Percentiles rank a stretch among this genome's conserved stretches.
These are phyloP conservation scores for Caenorhabditis panamensis DNA, from an alignment of 2,888 invertebrate species.

Conservation along the genomic window DNA sequence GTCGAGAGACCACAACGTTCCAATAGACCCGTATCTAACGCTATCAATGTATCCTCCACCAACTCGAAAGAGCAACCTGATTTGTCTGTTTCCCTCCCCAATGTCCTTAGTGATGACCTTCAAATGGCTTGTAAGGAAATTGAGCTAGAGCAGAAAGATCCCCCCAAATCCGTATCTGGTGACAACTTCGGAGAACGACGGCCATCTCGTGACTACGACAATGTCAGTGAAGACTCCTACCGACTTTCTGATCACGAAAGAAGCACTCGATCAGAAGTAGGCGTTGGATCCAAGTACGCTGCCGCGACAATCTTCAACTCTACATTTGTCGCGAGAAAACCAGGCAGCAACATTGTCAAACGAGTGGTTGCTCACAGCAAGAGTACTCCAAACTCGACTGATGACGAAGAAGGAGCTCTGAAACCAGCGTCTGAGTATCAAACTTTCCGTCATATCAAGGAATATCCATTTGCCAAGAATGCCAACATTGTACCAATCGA, in stretches of 20 bases:
- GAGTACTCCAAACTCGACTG: constrained; percentile 67
- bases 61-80: constrained; percentile 54
- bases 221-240: constrained; percentile 79
- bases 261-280: constrained; percentile 63
- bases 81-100: constrained; percentile 78
- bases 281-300: constrained; percentile 57
- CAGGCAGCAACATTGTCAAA: constrained; percentile 78
- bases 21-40: constrained; percentile 47
- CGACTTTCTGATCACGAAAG: constrained; percentile 75
- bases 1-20: constrained; percentile 54
- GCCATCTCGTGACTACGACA: constrained; percentile 71
- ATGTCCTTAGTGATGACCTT: constrained; percentile 77
- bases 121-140: constrained; percentile 72
- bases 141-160: constrained; percentile 61
- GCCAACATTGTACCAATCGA: constrained; percentile 74
- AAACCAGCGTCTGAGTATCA: constrained; percentile 63
- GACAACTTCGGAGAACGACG: constrained; percentile 76
- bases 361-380: constrained; percentile 71
- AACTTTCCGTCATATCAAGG: constrained; percentile 64
- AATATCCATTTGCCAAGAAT: constrained; percentile 63
- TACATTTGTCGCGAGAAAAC: constrained; percentile 77
- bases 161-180: constrained; percentile 76
- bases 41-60: constrained; percentile 37
- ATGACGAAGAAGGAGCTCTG: constrained; percentile 64
- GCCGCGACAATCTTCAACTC: constrained; percentile 66